phyloP scores from a whole-genome alignment of 2,797 vertebrate genomes.

The Gymnoscopelus microlampas region DNA sequence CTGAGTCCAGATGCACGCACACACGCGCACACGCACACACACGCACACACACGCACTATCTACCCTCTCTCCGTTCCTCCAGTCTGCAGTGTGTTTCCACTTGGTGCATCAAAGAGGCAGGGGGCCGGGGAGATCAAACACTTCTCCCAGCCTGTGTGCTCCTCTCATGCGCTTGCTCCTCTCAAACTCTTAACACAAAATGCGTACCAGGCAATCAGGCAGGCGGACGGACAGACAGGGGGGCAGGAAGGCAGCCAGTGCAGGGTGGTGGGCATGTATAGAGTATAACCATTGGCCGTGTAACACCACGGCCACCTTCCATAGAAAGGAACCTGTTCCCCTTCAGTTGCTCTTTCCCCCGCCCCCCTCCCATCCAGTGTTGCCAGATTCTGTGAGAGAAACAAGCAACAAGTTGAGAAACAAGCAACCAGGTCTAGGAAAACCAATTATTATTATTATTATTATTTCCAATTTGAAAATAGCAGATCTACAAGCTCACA shows the following conservation, averaged over 20 bases:
- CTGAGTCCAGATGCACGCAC: neutral
- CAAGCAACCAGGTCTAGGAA: too few relatives aligned
- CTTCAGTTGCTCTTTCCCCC: constrained; percentile 8
- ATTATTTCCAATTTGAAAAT: too few relatives aligned
- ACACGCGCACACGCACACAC: neutral
- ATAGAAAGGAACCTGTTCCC: constrained; percentile 40
- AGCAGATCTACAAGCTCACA: too few relatives aligned
- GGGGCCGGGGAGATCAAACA: constrained; percentile 69
- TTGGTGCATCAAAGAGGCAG: constrained; percentile 67
- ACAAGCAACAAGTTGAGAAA: too few relatives aligned
- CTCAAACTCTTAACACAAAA: constrained; percentile 63
- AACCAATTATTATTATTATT: too few relatives aligned
- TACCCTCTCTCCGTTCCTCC: constrained; percentile 19
- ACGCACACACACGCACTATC: constrained; percentile 21
- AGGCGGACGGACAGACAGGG: constrained; percentile 4
- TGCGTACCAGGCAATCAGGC: constrained; percentile 65
- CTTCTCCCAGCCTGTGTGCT: constrained; percentile 52
- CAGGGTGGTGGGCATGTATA: constrained; percentile 29
- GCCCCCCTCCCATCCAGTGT: neutral
- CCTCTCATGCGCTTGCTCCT: constrained; percentile 50
- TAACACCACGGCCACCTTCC: constrained; percentile 46
- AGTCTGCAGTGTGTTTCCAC: constrained; percentile 69
- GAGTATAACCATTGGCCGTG: constrained; percentile 46
- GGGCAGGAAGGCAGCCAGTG: constrained; percentile 37
- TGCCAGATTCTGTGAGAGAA: too few relatives aligned